These are phyloP conservation scores for Brachyhypopomus occidentalis DNA, from an alignment of 2,113 vertebrate species.

Conservation along the genomic window DNA sequence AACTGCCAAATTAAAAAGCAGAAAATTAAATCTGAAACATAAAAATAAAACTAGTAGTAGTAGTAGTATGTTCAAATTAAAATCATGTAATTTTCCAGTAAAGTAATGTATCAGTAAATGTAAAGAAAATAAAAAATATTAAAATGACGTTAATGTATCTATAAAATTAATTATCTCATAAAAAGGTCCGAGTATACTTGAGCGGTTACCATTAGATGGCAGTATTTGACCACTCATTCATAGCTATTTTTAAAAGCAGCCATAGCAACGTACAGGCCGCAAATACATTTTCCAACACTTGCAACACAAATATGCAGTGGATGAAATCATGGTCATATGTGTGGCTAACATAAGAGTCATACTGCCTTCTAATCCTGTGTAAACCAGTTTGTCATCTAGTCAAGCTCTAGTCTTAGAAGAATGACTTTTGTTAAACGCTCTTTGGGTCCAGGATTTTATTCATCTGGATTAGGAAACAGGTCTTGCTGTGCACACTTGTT, in stretches of 20 bases:
- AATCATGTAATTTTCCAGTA: no score
- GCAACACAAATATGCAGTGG: not conserved
- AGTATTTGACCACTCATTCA: constrained; percentile 11
- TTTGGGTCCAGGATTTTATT: not conserved
- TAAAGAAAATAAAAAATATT: no score
- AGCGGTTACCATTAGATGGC: constrained; percentile 28
- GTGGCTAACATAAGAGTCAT: not conserved
- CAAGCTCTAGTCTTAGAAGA: not conserved
- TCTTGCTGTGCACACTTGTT: not conserved
- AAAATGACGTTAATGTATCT: no score
- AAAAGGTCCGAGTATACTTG: not conserved
- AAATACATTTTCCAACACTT: not conserved
- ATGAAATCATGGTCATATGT: no score
- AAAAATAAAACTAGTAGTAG: no score
- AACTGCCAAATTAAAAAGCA: no score
- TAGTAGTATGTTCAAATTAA: no score
- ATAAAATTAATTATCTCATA: not conserved
- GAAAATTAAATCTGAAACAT: no score
- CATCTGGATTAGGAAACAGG: not conserved
- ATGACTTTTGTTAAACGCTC: not conserved
- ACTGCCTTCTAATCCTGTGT: not conserved
- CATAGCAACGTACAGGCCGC: not conserved
- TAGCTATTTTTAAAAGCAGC: not conserved
- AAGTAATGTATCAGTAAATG: no score
- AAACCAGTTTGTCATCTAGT: not conserved